Evolutionary conservation across 2,113 vertebrate genomes (phyloP), one percentile per base, ranked within the genome.

Genomic region (Etia nguti): DNA sequence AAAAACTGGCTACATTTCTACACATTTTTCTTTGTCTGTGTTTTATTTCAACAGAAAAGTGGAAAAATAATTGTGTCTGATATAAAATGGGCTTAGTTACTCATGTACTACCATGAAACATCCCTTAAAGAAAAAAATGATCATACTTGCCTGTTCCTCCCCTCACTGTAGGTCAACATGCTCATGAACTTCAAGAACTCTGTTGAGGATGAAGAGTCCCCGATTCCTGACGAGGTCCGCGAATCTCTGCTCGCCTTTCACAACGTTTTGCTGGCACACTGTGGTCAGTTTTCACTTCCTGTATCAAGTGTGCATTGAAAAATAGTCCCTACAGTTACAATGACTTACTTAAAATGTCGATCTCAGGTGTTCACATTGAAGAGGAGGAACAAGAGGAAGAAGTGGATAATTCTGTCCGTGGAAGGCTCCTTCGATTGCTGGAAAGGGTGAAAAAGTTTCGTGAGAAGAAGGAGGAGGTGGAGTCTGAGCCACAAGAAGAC

Each of bases 151-250:
- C 68, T 57, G 8, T 56, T 15, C 7, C 3, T 62, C 80, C 22
- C 50, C 36, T 82, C 54, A 11, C 31, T 85, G 1, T 84, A 99
- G 98, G 97, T 99, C 92, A 98, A 99, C 95, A 98, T 99, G 98
- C 96, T 99, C 36, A 95, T 98, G 96, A 97, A 97, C 34, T 98
- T 98, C 89, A 98, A 98, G 93, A 95, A 92, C 4, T 95, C 92
- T 2, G 31, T 86, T 0, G 97, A 98, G 0, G 96, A 97, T 6
- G 97, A 98, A 57, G 97, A 97, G 0, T 96, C 95, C 22, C 97
- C 97, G 0, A 93, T 99, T 52, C 97, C 98, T 0, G 97, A 98
- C 13, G 96, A 97, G 0, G 92, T 98, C 87, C 96, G 96, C 0
- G 94, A 97, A 9, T 95, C 97, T 38, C 90, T 98, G 89, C 87